A percentile compares a stretch with the other conserved stretches of the same genome.
Conservation (phyloP, 2,888 invertebrate genomes). For the Lepetodrilus schrolli region DNA sequence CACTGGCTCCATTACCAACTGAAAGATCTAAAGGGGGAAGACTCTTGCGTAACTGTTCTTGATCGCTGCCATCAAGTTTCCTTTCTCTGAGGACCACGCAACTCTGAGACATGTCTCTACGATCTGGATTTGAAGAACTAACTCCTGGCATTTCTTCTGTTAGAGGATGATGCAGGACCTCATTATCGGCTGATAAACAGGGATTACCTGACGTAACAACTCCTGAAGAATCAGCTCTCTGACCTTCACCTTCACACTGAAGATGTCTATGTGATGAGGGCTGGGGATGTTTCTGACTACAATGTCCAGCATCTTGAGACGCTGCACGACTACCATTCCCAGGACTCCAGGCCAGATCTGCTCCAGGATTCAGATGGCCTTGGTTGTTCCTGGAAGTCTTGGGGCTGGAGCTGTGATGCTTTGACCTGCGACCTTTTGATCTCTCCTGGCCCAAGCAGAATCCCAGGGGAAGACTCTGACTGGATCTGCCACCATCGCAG, state of each 20-base stretch:
- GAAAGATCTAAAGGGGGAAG: conserved; percentile 4
- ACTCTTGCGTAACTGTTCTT: not conserved
- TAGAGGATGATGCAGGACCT: not conserved
- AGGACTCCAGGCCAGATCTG: not conserved
- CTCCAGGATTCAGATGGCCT: conserved; percentile 3
- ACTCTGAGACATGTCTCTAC: conserved; percentile 1
- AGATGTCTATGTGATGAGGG: not conserved
- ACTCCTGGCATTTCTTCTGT: not conserved
- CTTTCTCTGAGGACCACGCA: conserved; percentile 3
- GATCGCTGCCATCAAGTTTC: not conserved
- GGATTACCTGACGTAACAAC: not conserved
- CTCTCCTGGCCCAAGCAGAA: conserved; percentile 6
- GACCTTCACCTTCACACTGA: not conserved
- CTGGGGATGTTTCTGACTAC: not conserved
- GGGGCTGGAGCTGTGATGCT: not conserved
- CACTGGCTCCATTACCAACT: not conserved
- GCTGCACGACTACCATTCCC: not conserved
- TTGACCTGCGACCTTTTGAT: not conserved
- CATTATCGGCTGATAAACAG: not conserved
- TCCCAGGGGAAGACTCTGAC: conserved; percentile 1
- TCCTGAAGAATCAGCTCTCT: not conserved
- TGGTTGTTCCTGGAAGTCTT: not conserved
- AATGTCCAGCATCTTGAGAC: not conserved
- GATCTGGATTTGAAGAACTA: no score
- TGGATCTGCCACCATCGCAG: not conserved